Evolutionary conservation across 2,888 invertebrate species (phyloP).

Genomic region (Ctenicera cuprea): DNA sequence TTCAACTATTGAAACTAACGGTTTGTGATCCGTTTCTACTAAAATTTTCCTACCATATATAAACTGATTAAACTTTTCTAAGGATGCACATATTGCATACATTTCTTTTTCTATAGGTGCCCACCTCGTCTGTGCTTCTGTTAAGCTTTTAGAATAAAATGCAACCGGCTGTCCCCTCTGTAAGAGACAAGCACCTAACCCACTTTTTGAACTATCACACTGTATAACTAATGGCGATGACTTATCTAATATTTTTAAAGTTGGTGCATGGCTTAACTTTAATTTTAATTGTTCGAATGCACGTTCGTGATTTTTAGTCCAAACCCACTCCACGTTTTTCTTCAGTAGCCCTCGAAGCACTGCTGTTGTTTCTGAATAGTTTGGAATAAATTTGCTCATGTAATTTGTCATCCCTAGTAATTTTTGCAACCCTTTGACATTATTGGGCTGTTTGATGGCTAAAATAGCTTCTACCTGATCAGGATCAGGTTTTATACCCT

Average conservation of each 20-base stretch:
- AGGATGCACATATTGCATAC: slow-evolving; percentile 5
- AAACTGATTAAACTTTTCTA: slow-evolving; percentile 6
- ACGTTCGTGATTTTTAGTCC: neutral
- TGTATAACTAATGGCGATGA: slow-evolving; percentile 8
- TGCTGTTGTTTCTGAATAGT: no score
- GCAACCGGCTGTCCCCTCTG: slow-evolving; percentile 22
- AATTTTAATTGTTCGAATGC: neutral
- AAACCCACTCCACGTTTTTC: slow-evolving; percentile 12
- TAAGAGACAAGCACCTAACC: slow-evolving; percentile 9
- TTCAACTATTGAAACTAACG: no score
- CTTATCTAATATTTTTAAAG: slow-evolving; percentile 16
- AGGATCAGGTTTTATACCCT: slow-evolving; percentile 43
- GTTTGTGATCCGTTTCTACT: no score
- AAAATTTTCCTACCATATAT: neutral
- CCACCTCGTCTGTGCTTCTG: slow-evolving; percentile 3
- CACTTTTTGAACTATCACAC: slow-evolving; percentile 21
- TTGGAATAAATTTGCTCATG: no score
- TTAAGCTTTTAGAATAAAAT: slow-evolving; percentile 5
- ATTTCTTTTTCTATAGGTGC: slow-evolving; percentile 34
- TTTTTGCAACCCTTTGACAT: no score
- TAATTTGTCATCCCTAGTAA: no score
- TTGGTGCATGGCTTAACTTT: neutral
- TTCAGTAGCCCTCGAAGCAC: neutral
- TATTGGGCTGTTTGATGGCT: neutral
- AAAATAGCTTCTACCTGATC: neutral